Conservation (phyloP, 2,113 vertebrate genomes). For the Ardeotis arabs region DNA sequence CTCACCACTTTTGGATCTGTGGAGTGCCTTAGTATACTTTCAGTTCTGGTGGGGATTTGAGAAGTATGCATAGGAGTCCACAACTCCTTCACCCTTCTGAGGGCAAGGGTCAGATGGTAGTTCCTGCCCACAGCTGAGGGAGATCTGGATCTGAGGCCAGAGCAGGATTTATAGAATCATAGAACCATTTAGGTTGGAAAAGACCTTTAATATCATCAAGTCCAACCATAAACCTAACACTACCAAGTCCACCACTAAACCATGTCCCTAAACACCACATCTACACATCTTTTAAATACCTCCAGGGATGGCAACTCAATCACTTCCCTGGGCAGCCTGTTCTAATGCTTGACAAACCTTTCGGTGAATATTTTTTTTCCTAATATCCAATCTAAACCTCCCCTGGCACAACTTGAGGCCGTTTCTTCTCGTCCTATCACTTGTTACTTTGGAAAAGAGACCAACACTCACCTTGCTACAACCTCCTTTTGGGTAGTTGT, state of each 20-base stretch:
- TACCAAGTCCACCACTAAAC: background rate
- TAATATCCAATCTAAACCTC: background rate
- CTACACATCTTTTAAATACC: fast-evolving
- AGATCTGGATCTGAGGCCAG: background rate
- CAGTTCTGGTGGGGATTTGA: background rate
- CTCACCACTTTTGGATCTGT: background rate
- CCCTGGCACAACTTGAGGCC: background rate
- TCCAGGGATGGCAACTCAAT: background rate
- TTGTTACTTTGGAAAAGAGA: background rate
- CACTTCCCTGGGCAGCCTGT: background rate
- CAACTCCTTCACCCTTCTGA: background rate
- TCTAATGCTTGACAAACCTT: background rate
- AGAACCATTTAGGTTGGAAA: background rate
- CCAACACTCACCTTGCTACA: fast-evolving
- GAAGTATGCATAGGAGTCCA: background rate
- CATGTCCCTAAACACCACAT: background rate
- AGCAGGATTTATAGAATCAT: background rate
- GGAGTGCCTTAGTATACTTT: background rate
- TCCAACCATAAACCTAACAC: background rate
- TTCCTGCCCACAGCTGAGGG: background rate
- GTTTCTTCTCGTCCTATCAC: background rate
- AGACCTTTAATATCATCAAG: fast-evolving
- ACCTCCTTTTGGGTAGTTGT: background rate
- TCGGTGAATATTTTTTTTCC: background rate
- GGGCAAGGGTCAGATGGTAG: fast-evolving